Percentiles rank a stretch among this genome's conserved stretches.
These are phyloP conservation scores for Narcine bancroftii DNA, from an alignment of 2,113 vertebrate genomes.

Conservation along the genomic window DNA sequence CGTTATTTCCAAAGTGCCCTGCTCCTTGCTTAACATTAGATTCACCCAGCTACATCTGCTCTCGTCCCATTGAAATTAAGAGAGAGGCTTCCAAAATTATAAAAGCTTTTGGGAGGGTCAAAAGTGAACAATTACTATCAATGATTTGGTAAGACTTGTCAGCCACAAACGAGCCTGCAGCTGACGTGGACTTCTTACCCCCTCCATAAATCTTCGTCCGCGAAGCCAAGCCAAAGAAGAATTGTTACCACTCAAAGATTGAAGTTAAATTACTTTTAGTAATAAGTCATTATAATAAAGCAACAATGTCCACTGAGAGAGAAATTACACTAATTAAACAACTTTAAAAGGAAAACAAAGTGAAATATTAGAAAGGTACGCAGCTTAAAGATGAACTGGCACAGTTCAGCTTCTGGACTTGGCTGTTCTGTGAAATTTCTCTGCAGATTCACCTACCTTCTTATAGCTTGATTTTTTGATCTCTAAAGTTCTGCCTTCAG, in stretches of 20 bases:
- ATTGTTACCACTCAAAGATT: background rate
- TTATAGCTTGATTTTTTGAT: conserved; percentile 95
- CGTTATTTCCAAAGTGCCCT: too few relatives aligned
- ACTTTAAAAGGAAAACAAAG: background rate
- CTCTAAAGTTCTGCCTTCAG: conserved; percentile 78
- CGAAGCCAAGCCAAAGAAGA: too few relatives aligned
- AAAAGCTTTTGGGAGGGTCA: background rate
- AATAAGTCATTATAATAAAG: background rate
- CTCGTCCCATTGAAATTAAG: too few relatives aligned
- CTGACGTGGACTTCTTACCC: too few relatives aligned
- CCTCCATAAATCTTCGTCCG: too few relatives aligned
- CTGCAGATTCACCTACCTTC: conserved; percentile 65
- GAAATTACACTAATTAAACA: background rate
- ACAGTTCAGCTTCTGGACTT: too few relatives aligned
- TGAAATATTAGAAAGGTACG: too few relatives aligned
- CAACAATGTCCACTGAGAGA: background rate
- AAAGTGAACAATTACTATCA: background rate
- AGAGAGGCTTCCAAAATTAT: background rate
- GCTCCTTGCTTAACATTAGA: too few relatives aligned
- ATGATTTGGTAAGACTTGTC: too few relatives aligned
- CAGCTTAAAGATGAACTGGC: too few relatives aligned
- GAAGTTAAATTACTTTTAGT: background rate
- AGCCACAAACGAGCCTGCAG: too few relatives aligned
- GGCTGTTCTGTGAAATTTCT: background rate
- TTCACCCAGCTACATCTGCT: too few relatives aligned